phyloP scores from a whole-genome alignment of 2,113 vertebrate genomes.

The Caranx ignobilis region DNA sequence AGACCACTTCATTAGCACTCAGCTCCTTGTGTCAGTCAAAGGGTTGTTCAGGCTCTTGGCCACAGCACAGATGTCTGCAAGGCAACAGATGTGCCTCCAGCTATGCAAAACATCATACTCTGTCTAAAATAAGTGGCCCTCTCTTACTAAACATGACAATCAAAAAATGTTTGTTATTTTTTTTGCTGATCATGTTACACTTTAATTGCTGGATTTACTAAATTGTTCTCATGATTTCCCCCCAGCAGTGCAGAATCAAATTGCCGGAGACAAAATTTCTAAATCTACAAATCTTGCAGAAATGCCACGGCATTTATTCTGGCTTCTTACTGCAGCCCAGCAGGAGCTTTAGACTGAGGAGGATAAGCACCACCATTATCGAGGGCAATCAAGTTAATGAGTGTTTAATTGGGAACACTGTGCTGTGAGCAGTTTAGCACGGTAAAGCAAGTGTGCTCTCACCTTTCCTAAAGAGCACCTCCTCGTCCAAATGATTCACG shows the following conservation, averaged over 20 bases:
- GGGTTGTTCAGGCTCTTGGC: slow-evolving; percentile 6
- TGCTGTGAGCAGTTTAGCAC: slow-evolving; percentile 54
- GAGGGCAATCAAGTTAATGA: slow-evolving; percentile 70
- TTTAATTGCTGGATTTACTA: slow-evolving; percentile 11
- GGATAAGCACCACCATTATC: slow-evolving; percentile 62
- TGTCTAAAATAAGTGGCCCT: background rate
- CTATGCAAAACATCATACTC: slow-evolving; percentile 22
- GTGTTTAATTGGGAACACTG: slow-evolving; percentile 66
- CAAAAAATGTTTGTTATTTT: background rate
- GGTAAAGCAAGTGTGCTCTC: slow-evolving; percentile 37
- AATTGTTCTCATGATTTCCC: background rate
- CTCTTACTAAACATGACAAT: background rate
- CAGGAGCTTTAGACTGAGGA: slow-evolving; percentile 41
- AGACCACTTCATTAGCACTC: slow-evolving; percentile 67
- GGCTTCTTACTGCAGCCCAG: slow-evolving; percentile 34
- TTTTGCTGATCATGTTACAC: background rate
- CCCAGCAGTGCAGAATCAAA: background rate
- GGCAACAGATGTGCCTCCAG: slow-evolving; percentile 24
- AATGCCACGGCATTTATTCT: slow-evolving; percentile 59
- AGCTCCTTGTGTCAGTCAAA: slow-evolving; percentile 44
- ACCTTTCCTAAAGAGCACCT: slow-evolving; percentile 29
- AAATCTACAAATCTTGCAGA: slow-evolving; percentile 22
- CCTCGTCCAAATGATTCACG: slow-evolving; percentile 21
- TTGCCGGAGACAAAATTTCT: slow-evolving; percentile 11
- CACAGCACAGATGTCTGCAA: background rate